Conservation (phyloP, 2,797 vertebrate genomes). For the Eulemur rubriventer region DNA sequence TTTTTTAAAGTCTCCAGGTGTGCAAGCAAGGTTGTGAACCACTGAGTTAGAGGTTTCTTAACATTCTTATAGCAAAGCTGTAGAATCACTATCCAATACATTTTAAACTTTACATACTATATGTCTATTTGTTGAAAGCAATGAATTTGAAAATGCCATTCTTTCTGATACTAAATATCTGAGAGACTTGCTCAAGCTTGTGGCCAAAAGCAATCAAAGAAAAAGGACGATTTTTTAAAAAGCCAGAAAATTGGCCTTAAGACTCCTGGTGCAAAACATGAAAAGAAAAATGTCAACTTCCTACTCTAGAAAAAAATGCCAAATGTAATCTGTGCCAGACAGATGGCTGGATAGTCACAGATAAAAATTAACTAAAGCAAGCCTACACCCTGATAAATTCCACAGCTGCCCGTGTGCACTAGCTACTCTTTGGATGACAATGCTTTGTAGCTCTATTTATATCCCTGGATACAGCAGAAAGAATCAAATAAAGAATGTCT, state of each 20-base stretch:
- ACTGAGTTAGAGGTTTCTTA: neutral
- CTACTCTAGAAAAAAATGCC: neutral
- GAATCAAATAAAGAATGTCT: constrained; percentile 37
- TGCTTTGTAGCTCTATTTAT: constrained; percentile 44
- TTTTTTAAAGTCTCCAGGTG: neutral
- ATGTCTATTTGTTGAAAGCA: neutral
- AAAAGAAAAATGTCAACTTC: constrained; percentile 64
- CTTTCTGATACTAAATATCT: constrained; percentile 9
- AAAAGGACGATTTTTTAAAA: neutral
- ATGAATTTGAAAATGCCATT: neutral
- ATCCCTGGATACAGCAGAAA: constrained; percentile 38
- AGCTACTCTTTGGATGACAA: neutral
- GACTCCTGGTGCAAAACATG: constrained; percentile 43
- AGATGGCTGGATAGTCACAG: constrained; percentile 62
- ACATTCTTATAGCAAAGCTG: neutral
- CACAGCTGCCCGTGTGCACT: constrained; percentile 1
- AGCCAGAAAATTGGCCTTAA: constrained; percentile 44
- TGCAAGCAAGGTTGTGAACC: neutral
- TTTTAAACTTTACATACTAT: neutral
- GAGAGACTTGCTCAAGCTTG: neutral
- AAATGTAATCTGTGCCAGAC: constrained; percentile 51
- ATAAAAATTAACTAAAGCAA: constrained; percentile 61
- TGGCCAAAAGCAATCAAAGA: constrained; percentile 19
- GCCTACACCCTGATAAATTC: constrained; percentile 47
- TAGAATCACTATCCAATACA: neutral